These are phyloP conservation scores for Lepidurus apus DNA, from an alignment of 1,140 invertebrate species.

Conservation along the genomic window DNA sequence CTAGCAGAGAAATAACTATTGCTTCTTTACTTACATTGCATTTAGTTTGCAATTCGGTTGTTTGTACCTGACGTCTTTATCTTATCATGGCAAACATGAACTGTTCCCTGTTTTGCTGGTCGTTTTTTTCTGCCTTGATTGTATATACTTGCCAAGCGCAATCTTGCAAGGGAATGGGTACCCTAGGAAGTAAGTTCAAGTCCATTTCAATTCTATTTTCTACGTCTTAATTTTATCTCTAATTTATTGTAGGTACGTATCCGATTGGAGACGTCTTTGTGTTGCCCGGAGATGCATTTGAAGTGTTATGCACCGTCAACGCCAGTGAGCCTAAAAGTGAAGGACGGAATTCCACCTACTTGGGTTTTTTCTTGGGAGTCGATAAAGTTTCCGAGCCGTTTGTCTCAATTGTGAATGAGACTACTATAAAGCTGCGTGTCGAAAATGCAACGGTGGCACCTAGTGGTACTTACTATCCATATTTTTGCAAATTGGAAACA, in stretches of 20 bases:
- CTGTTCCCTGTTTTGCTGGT: not conserved
- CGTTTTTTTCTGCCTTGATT: slow-evolving; percentile 13
- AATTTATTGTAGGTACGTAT: slow-evolving; percentile 45
- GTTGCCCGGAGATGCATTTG: slow-evolving; percentile 47
- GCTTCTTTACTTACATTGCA: not conserved
- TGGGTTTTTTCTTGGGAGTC: slow-evolving; percentile 48
- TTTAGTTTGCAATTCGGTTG: not conserved
- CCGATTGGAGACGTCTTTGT: slow-evolving; percentile 51
- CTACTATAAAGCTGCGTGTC: slow-evolving; percentile 47
- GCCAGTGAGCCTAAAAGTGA: slow-evolving; percentile 41
- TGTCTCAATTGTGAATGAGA: slow-evolving; percentile 48
- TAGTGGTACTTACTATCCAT: slow-evolving; percentile 45
- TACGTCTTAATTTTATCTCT: not conserved
- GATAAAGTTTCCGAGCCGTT: slow-evolving; percentile 44
- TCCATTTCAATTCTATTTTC: not conserved
- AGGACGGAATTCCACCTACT: slow-evolving; percentile 46
- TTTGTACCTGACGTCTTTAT: not conserved
- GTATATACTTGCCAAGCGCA: not conserved
- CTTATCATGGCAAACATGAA: not conserved
- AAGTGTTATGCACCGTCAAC: slow-evolving; percentile 50
- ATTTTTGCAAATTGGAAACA: slow-evolving; percentile 23
- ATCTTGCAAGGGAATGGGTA: not conserved
- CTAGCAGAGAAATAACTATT: not conserved
- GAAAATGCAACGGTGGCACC: slow-evolving; percentile 45
- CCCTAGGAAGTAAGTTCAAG: not conserved